phyloP scores from a whole-genome alignment of 2,888 invertebrate genomes.

The Mythimna vitellina region DNA sequence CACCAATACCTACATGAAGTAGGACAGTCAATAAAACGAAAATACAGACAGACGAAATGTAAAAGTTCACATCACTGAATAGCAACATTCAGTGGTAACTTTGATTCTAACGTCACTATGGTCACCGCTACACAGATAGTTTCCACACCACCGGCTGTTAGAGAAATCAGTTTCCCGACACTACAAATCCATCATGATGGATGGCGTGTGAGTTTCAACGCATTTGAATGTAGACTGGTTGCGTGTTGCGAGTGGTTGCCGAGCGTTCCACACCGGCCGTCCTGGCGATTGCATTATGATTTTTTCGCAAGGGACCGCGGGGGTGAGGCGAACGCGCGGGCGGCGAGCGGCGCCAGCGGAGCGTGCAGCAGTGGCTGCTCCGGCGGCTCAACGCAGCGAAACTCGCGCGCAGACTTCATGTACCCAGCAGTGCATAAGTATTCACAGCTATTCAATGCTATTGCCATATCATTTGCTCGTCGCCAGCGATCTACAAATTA shows the following conservation, averaged over 20 bases:
- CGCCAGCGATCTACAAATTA: conserved; percentile 65
- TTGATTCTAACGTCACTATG: conserved; percentile 71
- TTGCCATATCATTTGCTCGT: conserved; percentile 64
- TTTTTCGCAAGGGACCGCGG: conserved; percentile 90
- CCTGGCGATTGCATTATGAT: conserved; percentile 90
- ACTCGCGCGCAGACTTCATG: conserved; percentile 76
- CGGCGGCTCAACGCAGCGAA: conserved; percentile 82
- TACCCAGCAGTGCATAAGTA: conserved; percentile 73
- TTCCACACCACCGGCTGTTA: conserved; percentile 80
- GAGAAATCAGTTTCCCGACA: conserved; percentile 88
- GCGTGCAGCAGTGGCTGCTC: conserved; percentile 87
- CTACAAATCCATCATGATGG: conserved; percentile 88
- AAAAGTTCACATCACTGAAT: conserved; percentile 87
- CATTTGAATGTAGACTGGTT: conserved; percentile 89
- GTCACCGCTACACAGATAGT: conserved; percentile 73
- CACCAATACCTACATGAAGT: conserved; percentile 37
- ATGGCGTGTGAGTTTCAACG: conserved; percentile 89
- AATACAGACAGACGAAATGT: conserved; percentile 62
- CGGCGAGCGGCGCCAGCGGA: conserved; percentile 83
- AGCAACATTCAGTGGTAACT: conserved; percentile 86
- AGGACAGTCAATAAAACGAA: conserved; percentile 50
- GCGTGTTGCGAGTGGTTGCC: conserved; percentile 86
- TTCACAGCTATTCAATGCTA: conserved; percentile 68
- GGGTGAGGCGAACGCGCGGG: conserved; percentile 80
- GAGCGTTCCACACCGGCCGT: conserved; percentile 89